Base-by-base conservation (phyloP, 2,888 invertebrate species). In the Pardosa pseudoannulata region DNA sequence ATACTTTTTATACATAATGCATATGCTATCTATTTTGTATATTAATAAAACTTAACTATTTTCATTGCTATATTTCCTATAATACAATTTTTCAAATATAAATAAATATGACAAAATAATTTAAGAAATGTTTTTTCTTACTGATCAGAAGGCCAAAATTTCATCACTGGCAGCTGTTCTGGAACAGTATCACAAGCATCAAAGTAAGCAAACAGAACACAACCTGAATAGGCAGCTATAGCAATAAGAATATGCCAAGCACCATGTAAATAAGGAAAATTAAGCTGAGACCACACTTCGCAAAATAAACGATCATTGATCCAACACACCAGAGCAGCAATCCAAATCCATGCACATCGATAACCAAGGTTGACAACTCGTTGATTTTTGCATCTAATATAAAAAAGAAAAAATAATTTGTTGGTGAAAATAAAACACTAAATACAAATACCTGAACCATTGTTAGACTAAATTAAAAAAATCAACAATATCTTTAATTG, bases 181-280 rank as follows among this genome's bases (percentile, higher is more conserved):
- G 96, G 95, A 73, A 90, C 93, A 90, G 96, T 95, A 71, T 94
- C 94, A 76, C 93, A 93, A 0, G 95, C 96, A 89, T 95, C 94
- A 91, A 96, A 95, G 91, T 95, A 96, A 0, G 96, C 95, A 90
- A 95, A 95, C 0, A 96, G 93, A 6, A 96, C 96, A 23, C 95
- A 93, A 16, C 94, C 94, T 5, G 95, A 95, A 90, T 96, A 96
- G 39, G 95, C 94, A 0, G 95, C 94, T 72, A 96, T 95, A 90
- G 95, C 96, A 89, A 96, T 95, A 75, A 96, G 94, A 16, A 96
- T 92, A 91, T 96, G 96, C 96, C 96, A 96, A 23, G 96, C 93
- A 13, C 95, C 95, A 91, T 96, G 96, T 90, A 96, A 93, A 91
- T 96, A 96, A 0, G 96, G 96, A 90, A 96, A 95, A 92, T 95